Conservation (phyloP, 1,140 invertebrate species). For the Philopotamus ludificatus region DNA sequence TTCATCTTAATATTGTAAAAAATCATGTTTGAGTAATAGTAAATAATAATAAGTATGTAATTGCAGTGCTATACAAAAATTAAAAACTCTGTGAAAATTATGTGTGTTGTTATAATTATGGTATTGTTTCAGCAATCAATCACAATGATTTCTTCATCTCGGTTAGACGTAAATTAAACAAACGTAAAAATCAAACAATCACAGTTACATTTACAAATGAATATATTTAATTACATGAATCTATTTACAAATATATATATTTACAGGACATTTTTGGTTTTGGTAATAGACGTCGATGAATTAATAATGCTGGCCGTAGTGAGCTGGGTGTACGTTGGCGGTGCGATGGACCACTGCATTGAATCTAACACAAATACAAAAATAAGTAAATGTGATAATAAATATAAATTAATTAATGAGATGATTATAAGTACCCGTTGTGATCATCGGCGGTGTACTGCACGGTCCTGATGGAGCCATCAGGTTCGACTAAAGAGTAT, state of each 20-base stretch:
- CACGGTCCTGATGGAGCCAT: slow-evolving; percentile 22
- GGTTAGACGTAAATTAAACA: too few species aligned
- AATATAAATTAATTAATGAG: neutral
- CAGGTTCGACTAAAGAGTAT: slow-evolving; percentile 23
- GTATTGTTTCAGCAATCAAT: too few species aligned
- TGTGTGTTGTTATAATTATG: too few species aligned
- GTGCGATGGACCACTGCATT: slow-evolving; percentile 17
- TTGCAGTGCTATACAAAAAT: too few species aligned
- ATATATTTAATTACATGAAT: too few species aligned
- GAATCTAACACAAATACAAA: slow-evolving; percentile 10
- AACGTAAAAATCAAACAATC: too few species aligned
- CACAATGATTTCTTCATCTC: too few species aligned
- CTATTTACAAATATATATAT: neutral
- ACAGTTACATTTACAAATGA: neutral
- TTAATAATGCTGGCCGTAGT: slow-evolving; percentile 14
- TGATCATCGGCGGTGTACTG: slow-evolving; percentile 18
- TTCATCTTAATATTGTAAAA: too few species aligned
- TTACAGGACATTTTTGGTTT: neutral
- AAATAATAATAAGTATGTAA: too few species aligned
- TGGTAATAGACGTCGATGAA: neutral
- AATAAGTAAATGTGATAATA: neutral
- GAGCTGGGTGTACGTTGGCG: slow-evolving; percentile 13
- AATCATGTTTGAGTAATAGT: too few species aligned
- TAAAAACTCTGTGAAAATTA: too few species aligned
- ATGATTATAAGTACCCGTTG: slow-evolving; percentile 5